A percentile compares a stretch with the other conserved stretches of the same genome.
Evolutionary conservation across 2,113 vertebrate genomes (phyloP).

Genomic region (Lycaon pictus): DNA sequence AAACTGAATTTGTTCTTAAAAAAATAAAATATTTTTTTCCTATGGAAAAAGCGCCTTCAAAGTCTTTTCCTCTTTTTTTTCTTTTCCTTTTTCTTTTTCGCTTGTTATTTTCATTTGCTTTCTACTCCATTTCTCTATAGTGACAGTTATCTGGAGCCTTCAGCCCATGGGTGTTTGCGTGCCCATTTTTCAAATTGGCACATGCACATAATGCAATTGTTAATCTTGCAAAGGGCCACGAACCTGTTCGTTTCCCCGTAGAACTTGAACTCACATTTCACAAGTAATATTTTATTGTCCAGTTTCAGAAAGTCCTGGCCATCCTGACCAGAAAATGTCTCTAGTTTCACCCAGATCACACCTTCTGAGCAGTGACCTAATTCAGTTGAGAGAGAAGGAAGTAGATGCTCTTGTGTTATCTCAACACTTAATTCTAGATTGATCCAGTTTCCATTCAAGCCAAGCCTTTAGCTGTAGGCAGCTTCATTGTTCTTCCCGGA

Average conservation of each 20-base stretch:
- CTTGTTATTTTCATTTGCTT: constrained; percentile 66
- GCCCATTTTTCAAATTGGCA: background rate
- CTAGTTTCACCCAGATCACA: background rate
- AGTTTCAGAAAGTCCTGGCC: background rate
- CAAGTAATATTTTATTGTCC: background rate
- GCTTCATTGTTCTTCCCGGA: constrained; percentile 58
- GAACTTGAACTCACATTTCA: background rate
- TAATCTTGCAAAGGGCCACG: background rate
- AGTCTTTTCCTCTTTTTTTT: constrained; percentile 82
- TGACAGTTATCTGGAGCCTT: background rate
- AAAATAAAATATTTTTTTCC: constrained; percentile 99
- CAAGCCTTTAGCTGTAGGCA: background rate
- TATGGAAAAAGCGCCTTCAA: constrained; percentile 93
- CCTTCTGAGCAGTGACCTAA: background rate
- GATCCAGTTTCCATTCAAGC: constrained; percentile 35
- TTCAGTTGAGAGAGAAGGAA: background rate
- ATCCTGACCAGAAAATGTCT: background rate
- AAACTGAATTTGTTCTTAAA: constrained; percentile 99
- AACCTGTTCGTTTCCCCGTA: background rate
- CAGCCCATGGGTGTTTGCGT: background rate
- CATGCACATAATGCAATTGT: fast-evolving
- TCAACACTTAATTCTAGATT: background rate
- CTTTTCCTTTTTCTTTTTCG: background rate
- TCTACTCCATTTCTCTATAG: background rate
- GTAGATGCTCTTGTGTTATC: background rate